Percentiles rank a stretch among this genome's conserved stretches.
phyloP scores from a whole-genome alignment of 2,113 vertebrate species.

The Cynoglossus semilaevis region DNA sequence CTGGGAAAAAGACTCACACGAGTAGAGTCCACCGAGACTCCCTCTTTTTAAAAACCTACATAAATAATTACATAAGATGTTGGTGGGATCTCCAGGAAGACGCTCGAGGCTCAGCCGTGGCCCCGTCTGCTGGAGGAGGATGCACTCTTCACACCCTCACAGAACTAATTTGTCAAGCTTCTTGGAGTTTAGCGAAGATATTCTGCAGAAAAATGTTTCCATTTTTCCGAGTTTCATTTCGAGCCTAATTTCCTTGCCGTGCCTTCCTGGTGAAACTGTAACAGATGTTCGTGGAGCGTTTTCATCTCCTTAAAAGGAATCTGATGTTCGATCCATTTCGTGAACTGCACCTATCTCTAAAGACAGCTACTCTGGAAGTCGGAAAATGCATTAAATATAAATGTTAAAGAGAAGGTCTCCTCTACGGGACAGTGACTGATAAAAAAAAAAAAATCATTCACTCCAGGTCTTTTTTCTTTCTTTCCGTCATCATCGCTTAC shows the following conservation, averaged over 20 bases:
- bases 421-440: constrained; percentile 59
- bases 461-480: constrained; percentile 30
- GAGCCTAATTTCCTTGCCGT: constrained; percentile 21
- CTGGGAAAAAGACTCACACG: constrained; percentile 5
- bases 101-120: constrained; percentile 28
- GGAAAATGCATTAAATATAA: constrained; percentile 42
- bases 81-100: constrained; percentile 45
- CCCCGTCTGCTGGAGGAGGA: constrained; percentile 49
- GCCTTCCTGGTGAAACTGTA: constrained; percentile 14
- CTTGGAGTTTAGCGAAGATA: constrained; percentile 34
- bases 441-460: constrained; percentile 32
- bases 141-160: constrained; percentile 38
- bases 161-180: constrained; percentile 55
- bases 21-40: constrained; percentile 42
- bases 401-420: constrained; percentile 45
- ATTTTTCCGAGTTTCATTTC: constrained; percentile 22
- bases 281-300: constrained; percentile 13
- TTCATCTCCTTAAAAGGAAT: constrained; percentile 66
- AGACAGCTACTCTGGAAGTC: constrained; percentile 36
- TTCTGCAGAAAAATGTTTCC: constrained; percentile 20
- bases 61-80: constrained; percentile 57
- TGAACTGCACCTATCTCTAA: constrained; percentile 44
- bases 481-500: constrained; percentile 25
- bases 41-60: constrained; percentile 40
- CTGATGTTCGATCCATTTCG: constrained; percentile 59